Evolutionary conservation across 2,113 vertebrate species (phyloP), one percentile per base, ranked within the genome.

Genomic region (Chrysochloris asiatica): DNA sequence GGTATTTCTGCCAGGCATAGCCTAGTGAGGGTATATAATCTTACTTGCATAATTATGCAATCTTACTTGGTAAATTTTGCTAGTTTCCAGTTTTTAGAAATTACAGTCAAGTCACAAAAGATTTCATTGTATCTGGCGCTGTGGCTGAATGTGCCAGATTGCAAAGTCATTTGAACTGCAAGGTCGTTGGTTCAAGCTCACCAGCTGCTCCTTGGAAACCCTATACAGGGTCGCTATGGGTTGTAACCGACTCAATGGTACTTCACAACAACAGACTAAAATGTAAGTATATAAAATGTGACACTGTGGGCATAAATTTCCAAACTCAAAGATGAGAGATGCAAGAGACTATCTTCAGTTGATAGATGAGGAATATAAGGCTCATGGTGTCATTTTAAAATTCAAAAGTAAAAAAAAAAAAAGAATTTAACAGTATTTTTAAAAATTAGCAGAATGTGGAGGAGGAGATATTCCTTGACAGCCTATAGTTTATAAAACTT

Each of bases 331-430:
- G 11, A 36, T 36, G n/a, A n/a, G n/a, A n/a, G n/a, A n/a, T n/a
- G n/a, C n/a, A n/a, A n/a, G n/a, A n/a, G n/a, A n/a, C 10, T 67
- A 4, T 12, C 24, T 85, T 72, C 76, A 73, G 78, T 75, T 79
- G 63, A 50, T 4, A 56, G 47, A 28, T 72, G 9, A 88, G 9
- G 9, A 50, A 41, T 28, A 30, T 14, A 24, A 94, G 82, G 65
- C 63, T 43, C 50, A 43, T 79, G 76, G 33, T 30, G 69, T 80
- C 41, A 71, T 54, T 71, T 77, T 54, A 77, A 81, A 59, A 36
- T 88, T 59, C 67, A 19, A 67, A 79, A 81, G 50, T 82, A 77
- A 83, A 12, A 28, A 63, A 81, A 71, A 93, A 56, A 81, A 77
- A 82, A 85, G 56, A 69, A 83, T 26, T 3, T 43, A 48, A 50